Evolutionary conservation across 2,888 invertebrate species (phyloP), one percentile per base, ranked within the genome.

Genomic region (Napeogenes sylphis): DNA sequence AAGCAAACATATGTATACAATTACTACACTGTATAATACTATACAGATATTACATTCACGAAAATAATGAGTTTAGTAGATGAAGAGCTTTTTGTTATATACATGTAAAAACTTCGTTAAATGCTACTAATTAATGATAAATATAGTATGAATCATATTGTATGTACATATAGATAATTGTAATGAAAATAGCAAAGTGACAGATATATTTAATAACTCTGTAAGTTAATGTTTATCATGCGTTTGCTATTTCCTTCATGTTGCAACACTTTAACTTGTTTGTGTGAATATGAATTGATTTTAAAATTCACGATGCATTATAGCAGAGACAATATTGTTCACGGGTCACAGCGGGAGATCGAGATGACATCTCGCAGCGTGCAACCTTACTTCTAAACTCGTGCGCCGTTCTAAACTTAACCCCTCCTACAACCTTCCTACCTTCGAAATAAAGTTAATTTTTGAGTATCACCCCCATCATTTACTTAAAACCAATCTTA

Each of bases 331-430:
- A 89, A 89, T 89, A 88, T 88, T 88, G 90, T 90, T 90, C 84
- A 80, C 88, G 80, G 81, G 81, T 77, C 89, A 71, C 90, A 81
- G 87, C 85, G 79, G 90, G 89, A 80, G 81, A 78, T 76, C 84
- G 77, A 89, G 89, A 90, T 90, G 90, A 85, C 90, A 90, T 90
- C 90, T 88, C 88, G 77, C 88, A 85, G 87, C 88, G 82, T 87
- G 87, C 83, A 85, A 83, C 80, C 85, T 79, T 79, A 79, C 82
- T 82, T 81, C 79, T 79, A 74, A 74, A 78, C 76, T 76, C 78
- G 70, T 71, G 72, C 69, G 75, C 77, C 76, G 69, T 72, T 77
- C 70, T 70, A 70, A 68, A 66, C 68, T 46, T 61, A 59, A 65
- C 55, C 56, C 57, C 59, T 62, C 65, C 14, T 64, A 63, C 62